Evolutionary conservation across 2,888 invertebrate genomes (phyloP).

Genomic region (Schizotus pectinicornis): DNA sequence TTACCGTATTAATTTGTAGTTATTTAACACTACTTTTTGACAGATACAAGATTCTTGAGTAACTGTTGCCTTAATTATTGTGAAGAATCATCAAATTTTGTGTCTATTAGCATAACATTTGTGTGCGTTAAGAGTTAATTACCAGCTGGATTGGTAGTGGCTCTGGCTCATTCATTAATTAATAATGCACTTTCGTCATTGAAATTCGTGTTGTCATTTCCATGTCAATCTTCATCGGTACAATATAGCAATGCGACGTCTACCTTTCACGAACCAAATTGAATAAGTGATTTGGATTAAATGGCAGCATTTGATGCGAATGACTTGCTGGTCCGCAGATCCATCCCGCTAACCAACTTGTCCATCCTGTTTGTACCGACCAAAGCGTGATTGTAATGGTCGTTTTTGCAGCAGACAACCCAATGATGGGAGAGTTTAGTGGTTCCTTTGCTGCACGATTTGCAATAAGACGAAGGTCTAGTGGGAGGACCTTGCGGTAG

Average conservation of each 20-base stretch:
- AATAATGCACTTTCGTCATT: too few relatives aligned
- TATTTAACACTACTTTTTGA: too few relatives aligned
- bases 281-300: conserved; percentile 28
- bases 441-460: conserved; percentile 33
- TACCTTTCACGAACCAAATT: conserved; percentile 21
- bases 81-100: too few relatives aligned
- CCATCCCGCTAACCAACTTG: conserved; percentile 34
- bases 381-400: conserved; percentile 28
- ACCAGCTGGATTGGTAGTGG: too few relatives aligned
- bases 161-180: too few relatives aligned
- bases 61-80: too few relatives aligned
- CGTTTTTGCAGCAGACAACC: conserved; percentile 32
- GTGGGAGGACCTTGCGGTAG: conserved; percentile 37
- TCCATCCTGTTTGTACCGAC: conserved; percentile 34
- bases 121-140: too few relatives aligned
- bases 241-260: conserved; percentile 3
- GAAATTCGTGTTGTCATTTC: too few relatives aligned
- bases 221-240: conserved; percentile 16
- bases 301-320: conserved; percentile 24
- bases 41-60: too few relatives aligned
- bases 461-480: conserved; percentile 35
- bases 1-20: too few relatives aligned
- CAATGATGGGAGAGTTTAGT: conserved; percentile 34
- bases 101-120: too few relatives aligned
- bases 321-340: conserved; percentile 36